phyloP scores from a whole-genome alignment of 2,888 invertebrate species.

The Bellardia bayeri region DNA sequence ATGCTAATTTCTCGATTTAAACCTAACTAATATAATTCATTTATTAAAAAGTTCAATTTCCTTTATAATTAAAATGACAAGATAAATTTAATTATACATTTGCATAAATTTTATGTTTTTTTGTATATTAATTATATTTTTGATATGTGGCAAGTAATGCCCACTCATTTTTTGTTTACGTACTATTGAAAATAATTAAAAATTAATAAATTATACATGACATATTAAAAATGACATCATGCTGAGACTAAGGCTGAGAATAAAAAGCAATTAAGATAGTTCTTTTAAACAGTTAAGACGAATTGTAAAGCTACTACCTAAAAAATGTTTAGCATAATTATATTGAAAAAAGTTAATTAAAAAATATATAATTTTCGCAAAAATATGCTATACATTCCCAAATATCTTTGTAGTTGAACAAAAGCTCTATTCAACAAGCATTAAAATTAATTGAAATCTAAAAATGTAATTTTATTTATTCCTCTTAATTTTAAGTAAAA shows the following conservation, averaged over 20 bases:
- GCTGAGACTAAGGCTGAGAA: background rate
- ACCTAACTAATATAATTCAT: background rate
- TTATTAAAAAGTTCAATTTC: constrained; percentile 14
- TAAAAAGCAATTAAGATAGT: background rate
- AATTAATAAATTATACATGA: constrained; percentile 55
- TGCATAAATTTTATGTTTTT: constrained; percentile 27
- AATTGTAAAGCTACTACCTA: background rate
- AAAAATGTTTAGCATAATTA: background rate
- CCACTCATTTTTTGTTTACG: constrained; percentile 5
- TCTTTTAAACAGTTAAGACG: background rate
- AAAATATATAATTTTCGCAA: too few species aligned
- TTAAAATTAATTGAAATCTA: too few species aligned
- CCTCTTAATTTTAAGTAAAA: too few species aligned
- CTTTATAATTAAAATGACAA: constrained; percentile 33
- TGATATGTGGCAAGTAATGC: constrained; percentile 11
- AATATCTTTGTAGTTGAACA: too few species aligned
- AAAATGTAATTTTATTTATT: too few species aligned
- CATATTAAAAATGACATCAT: constrained; percentile 64
- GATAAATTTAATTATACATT: constrained; percentile 54
- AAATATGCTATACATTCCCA: too few species aligned
- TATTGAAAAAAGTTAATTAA: too few species aligned
- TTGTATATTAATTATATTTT: constrained; percentile 24
- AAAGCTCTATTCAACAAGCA: too few species aligned
- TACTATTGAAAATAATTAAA: constrained; percentile 49
- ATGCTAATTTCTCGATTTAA: too few species aligned